Conservation (phyloP, 2,113 vertebrate species). For the Desmodus rotundus region DNA sequence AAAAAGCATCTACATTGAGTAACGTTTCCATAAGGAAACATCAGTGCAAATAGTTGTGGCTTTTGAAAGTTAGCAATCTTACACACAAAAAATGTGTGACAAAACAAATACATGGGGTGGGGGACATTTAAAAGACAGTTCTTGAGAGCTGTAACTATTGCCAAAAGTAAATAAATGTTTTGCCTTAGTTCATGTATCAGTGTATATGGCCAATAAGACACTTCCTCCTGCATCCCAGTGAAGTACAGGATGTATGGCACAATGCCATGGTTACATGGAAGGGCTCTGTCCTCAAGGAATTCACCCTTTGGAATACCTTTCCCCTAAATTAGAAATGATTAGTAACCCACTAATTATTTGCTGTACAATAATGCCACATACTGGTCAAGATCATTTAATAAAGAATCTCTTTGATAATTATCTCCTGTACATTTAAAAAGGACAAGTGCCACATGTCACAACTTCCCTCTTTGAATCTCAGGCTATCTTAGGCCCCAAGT, state of each 20-base stretch:
- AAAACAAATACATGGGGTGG: rapidly evolving
- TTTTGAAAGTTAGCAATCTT: background rate
- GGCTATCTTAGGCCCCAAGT: background rate
- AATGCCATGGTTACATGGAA: rapidly evolving
- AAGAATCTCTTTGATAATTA: background rate
- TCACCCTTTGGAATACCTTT: background rate
- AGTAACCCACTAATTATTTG: background rate
- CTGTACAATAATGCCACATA: background rate
- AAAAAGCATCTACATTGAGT: too few relatives aligned
- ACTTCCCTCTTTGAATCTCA: background rate
- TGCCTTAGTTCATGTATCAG: background rate
- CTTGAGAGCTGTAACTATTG: background rate
- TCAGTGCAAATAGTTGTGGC: background rate
- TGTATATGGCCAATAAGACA: rapidly evolving
- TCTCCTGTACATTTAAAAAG: background rate
- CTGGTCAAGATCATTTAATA: background rate
- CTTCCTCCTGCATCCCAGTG: background rate
- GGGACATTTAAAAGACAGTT: too few relatives aligned
- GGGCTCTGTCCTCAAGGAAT: background rate
- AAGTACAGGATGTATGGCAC: rapidly evolving
- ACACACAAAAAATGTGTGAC: background rate
- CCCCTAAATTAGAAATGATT: background rate
- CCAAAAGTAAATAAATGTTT: background rate
- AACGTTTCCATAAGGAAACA: background rate
- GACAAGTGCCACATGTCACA: background rate